Conservation (phyloP, 2,888 invertebrate species). For the Boloria selene region DNA sequence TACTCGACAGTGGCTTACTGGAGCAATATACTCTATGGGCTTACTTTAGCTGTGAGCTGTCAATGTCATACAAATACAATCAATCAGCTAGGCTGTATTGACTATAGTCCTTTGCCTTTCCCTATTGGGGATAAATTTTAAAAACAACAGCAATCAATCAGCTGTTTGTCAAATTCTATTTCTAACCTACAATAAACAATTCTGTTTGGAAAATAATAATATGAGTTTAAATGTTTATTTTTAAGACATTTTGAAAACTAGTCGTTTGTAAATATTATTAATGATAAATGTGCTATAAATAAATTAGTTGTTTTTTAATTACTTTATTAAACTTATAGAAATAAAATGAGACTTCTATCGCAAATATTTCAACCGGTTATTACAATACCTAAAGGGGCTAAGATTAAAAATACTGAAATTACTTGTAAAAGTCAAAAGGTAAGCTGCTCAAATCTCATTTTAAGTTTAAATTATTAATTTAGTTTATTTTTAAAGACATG, state of each 20-base stretch:
- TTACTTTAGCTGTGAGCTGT: too few species aligned
- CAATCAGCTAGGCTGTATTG: too few species aligned
- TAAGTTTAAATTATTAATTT: not conserved
- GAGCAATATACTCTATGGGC: too few species aligned
- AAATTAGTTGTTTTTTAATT: not conserved
- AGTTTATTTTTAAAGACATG: not conserved
- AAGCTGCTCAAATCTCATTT: slow-evolving; percentile 40
- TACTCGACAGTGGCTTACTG: too few species aligned
- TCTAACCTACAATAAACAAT: not conserved
- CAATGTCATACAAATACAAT: too few species aligned
- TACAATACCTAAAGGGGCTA: slow-evolving; percentile 84
- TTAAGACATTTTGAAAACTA: too few species aligned
- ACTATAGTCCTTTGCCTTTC: too few species aligned
- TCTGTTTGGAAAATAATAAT: not conserved
- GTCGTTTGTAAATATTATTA: not conserved
- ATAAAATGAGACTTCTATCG: slow-evolving; percentile 81
- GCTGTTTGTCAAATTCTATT: not conserved
- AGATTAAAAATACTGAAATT: slow-evolving; percentile 82
- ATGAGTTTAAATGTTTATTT: too few species aligned
- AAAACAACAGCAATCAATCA: too few species aligned
- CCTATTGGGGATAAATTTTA: too few species aligned
- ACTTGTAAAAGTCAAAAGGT: slow-evolving; percentile 90
- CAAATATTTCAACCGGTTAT: slow-evolving; percentile 87
- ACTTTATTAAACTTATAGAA: not conserved
- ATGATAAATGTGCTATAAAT: not conserved